Base-by-base conservation (phyloP, 2,797 vertebrate species). In the Decapterus maruadsi region DNA sequence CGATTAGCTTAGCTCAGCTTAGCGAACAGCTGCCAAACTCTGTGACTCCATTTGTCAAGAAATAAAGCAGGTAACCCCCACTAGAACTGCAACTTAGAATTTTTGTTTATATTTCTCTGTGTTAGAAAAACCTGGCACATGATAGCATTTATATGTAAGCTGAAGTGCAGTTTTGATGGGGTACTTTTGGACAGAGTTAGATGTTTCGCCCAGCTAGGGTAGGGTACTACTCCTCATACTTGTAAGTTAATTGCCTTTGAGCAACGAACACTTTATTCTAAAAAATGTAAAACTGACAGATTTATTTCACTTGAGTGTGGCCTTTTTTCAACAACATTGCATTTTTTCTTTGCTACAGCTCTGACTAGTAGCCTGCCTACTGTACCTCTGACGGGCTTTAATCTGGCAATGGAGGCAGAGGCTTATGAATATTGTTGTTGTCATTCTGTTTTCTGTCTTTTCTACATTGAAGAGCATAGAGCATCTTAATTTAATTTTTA, bases 1-100 rank as follows among this genome's bases (percentile, higher is more conserved):
- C 2, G 6, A 56, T 67, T 56, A 72, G 26, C 36, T 57, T 56
- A 72, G 26, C 36, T 57, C 42, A 57, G 42, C 22, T 13, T 42
- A 1, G 22, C 8, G 19, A 73, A 69, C 40, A 77, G 63, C 69
- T 66, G 50, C 45, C 1, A 14, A 10, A 1, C 3, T 6, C n/a
- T 36, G n/a, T 55, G 36, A 29, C 12, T 42, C 26, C 34, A 22
- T 68, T 61, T 0, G 2, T 17, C 16, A n/a, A 61, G 20, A 68
- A 62, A 13, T 6, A 19, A 5, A 63, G 38, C 40, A 57, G 43
- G 45, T 66, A 61, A 46, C 19, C 29, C 45, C 19, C 50, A 38
- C 43, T 62, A 40, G 57, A 60, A 20, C 8, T 17, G 66, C 34
- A 19, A 17, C 5, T 6, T 19, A 20, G n/a, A n/a, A 19, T 34